Conservation (phyloP, 2,888 invertebrate genomes). For the Boloria selene region DNA sequence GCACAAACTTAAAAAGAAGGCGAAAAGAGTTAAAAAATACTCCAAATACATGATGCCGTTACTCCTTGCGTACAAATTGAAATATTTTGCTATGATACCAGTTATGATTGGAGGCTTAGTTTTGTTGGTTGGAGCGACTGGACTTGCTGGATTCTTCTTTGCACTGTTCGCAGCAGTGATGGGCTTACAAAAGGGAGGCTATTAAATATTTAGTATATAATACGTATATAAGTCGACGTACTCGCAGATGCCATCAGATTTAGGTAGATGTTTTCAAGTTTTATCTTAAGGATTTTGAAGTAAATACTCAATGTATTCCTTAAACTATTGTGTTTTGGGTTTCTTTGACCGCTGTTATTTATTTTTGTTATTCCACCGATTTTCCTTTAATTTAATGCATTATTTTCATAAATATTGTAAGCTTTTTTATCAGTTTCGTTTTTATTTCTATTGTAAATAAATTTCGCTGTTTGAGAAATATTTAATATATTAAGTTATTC, state of each 20-base stretch:
- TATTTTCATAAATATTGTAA: slow-evolving; percentile 10
- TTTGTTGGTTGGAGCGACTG: slow-evolving; percentile 89
- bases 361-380: slow-evolving; percentile 25
- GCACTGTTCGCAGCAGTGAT: slow-evolving; percentile 92
- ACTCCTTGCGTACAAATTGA: slow-evolving; percentile 91
- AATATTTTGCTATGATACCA: slow-evolving; percentile 90
- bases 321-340: neutral
- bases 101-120: slow-evolving; percentile 87
- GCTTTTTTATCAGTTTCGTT: slow-evolving; percentile 15
- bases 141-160: slow-evolving; percentile 93
- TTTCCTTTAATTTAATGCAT: slow-evolving; percentile 16
- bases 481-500: slow-evolving; percentile 55
- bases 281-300: slow-evolving; percentile 15
- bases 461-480: slow-evolving; percentile 40
- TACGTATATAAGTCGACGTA: slow-evolving; percentile 53
- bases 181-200: slow-evolving; percentile 84
- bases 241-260: slow-evolving; percentile 70
- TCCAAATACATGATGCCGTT: slow-evolving; percentile 88
- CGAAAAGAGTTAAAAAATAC: slow-evolving; percentile 64
- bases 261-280: slow-evolving; percentile 48
- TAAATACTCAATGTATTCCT: neutral
- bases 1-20: slow-evolving; percentile 48
- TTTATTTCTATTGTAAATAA: slow-evolving; percentile 64
- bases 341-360: slow-evolving; percentile 7
- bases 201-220: slow-evolving; percentile 46